phyloP scores from a whole-genome alignment of 2,888 invertebrate genomes.

The Anthophora plumipes region DNA sequence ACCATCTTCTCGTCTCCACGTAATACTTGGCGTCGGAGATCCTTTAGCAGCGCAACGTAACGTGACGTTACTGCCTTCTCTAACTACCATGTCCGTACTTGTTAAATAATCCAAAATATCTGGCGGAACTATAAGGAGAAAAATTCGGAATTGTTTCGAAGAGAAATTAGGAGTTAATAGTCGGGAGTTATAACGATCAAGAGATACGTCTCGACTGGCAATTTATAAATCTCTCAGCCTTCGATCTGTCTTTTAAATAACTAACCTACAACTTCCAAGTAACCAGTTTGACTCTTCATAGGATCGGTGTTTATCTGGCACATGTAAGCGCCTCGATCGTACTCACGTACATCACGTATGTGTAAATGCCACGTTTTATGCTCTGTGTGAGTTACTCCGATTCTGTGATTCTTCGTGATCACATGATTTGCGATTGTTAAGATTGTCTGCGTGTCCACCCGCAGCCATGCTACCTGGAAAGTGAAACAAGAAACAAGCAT shows the following conservation, averaged over 20 bases:
- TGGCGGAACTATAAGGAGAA: conserved; percentile 88
- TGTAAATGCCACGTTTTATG: conserved; percentile 93
- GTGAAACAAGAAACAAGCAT: background rate
- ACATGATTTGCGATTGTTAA: conserved; percentile 95
- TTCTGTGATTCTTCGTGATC: conserved; percentile 95
- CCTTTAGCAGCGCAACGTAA: conserved; percentile 93
- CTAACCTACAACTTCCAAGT: conserved; percentile 89
- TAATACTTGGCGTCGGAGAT: conserved; percentile 91
- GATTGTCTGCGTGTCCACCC: conserved; percentile 95
- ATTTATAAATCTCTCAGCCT: no score
- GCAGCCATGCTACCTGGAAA: conserved; percentile 93
- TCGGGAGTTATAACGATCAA: no score
- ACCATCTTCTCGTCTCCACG: conserved; percentile 92
- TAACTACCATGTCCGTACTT: conserved; percentile 90
- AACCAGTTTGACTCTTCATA: conserved; percentile 90
- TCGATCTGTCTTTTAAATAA: no score
- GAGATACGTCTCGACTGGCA: no score
- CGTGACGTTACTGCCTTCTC: conserved; percentile 92
- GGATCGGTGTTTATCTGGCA: conserved; percentile 92
- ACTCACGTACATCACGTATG: conserved; percentile 91
- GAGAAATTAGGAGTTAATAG: no score
- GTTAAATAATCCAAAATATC: conserved; percentile 90
- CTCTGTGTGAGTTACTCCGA: conserved; percentile 92
- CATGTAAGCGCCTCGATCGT: conserved; percentile 94
- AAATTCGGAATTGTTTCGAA: background rate